These are phyloP conservation scores for Pomacea maculata DNA, from an alignment of 1,140 invertebrate genomes.

Conservation along the genomic window DNA sequence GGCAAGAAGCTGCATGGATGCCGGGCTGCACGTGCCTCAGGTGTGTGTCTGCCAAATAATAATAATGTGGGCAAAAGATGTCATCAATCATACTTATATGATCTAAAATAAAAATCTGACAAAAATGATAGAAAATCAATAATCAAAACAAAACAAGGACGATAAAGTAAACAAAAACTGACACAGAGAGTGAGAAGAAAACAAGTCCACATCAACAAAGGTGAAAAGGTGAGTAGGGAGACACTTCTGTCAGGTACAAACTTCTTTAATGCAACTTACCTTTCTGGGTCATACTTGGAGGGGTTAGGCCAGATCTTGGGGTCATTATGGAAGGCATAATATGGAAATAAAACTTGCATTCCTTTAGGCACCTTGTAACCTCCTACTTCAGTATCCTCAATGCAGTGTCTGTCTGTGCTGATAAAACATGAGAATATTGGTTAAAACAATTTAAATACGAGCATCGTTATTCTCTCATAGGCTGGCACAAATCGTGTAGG, in stretches of 20 bases:
- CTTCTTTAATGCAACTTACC: conserved; percentile 38
- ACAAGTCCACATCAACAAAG: too few relatives aligned
- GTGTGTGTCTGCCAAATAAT: neutral
- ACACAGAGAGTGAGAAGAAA: too few relatives aligned
- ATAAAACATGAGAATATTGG: neutral
- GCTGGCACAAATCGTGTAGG: too few relatives aligned
- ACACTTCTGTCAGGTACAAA: too few relatives aligned
- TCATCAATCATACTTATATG: too few relatives aligned
- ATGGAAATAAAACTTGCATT: conserved; percentile 71
- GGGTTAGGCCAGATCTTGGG: conserved; percentile 71
- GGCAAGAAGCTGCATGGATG: conserved; percentile 63
- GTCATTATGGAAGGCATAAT: conserved; percentile 73
- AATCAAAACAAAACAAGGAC: too few relatives aligned
- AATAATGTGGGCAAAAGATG: too few relatives aligned
- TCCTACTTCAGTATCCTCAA: conserved; percentile 47
- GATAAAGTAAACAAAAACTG: too few relatives aligned
- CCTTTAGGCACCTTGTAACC: conserved; percentile 66
- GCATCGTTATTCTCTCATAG: too few relatives aligned
- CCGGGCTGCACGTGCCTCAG: conserved; percentile 49
- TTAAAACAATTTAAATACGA: neutral
- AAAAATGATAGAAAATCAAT: too few relatives aligned
- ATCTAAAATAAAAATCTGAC: too few relatives aligned
- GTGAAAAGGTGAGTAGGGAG: too few relatives aligned
- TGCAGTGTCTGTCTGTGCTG: conserved; percentile 26
- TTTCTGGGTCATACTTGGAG: conserved; percentile 72